Percentiles rank a stretch among this genome's conserved stretches.
Conservation (phyloP, 1,140 invertebrate genomes). For the Cydia amplana region DNA sequence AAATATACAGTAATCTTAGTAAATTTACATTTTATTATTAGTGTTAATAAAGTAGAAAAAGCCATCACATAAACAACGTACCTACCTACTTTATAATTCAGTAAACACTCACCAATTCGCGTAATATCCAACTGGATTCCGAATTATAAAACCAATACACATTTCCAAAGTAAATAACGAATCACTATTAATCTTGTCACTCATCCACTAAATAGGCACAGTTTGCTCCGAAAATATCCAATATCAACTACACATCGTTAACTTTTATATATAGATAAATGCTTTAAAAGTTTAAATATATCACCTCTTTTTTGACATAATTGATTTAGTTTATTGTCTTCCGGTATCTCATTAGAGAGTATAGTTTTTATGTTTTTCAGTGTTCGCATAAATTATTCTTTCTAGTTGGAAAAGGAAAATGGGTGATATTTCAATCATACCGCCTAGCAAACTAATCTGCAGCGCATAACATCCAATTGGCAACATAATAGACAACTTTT, state of each 20-base stretch:
- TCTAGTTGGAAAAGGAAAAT: constrained; percentile 61
- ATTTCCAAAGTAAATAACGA: constrained; percentile 29
- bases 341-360: constrained; percentile 47
- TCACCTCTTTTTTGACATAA: constrained; percentile 69
- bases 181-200: constrained; percentile 30
- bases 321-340: constrained; percentile 54
- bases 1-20: neutral
- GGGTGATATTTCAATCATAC: constrained; percentile 70
- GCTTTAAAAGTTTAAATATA: constrained; percentile 42
- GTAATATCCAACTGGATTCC: constrained; percentile 30
- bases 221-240: constrained; percentile 36
- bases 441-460: constrained; percentile 64
- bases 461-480: constrained; percentile 71
- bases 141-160: constrained; percentile 29
- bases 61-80: neutral
- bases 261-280: constrained; percentile 42
- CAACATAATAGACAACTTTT: constrained; percentile 66
- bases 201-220: constrained; percentile 29
- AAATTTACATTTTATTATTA: neutral
- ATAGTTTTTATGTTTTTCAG: constrained; percentile 59
- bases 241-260: constrained; percentile 33
- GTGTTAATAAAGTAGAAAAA: neutral
- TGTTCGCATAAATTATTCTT: constrained; percentile 45
- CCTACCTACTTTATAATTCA: constrained; percentile 4
- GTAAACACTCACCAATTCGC: constrained; percentile 12